Percentiles rank a stretch among this genome's conserved stretches.
Evolutionary conservation across 1,140 invertebrate species (phyloP).

Genomic region (Psilanteris sp.): DNA sequence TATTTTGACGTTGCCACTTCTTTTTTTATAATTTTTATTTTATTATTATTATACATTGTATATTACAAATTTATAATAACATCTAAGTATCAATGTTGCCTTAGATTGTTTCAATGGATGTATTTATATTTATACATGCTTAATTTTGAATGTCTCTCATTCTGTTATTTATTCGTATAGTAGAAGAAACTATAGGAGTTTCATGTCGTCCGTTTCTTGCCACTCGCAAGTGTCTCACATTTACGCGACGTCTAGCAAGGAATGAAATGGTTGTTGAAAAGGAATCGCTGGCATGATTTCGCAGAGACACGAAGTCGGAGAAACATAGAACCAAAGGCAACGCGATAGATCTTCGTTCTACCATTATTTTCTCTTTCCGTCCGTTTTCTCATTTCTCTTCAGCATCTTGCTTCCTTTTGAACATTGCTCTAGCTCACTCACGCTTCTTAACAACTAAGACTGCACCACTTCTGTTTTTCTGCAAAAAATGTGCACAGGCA

Average conservation of each 20-base stretch:
- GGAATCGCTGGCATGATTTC: slow-evolving; percentile 37
- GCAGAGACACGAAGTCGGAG: slow-evolving; percentile 41
- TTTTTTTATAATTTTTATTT: too few species aligned
- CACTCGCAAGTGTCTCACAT: slow-evolving; percentile 34
- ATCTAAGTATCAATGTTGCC: too few species aligned
- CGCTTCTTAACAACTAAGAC: neutral
- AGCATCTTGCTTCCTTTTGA: slow-evolving; percentile 12
- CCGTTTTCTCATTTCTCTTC: slow-evolving; percentile 40
- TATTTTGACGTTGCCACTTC: too few species aligned
- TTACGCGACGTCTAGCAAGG: slow-evolving; percentile 36
- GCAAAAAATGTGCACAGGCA: slow-evolving; percentile 45
- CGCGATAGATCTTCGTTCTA: slow-evolving; percentile 51
- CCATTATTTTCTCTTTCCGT: slow-evolving; percentile 54
- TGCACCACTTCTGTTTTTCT: slow-evolving; percentile 18
- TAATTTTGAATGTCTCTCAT: slow-evolving; percentile 10
- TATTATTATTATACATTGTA: too few species aligned
- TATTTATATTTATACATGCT: slow-evolving; percentile 26
- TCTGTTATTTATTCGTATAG: slow-evolving; percentile 25
- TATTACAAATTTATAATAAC: too few species aligned
- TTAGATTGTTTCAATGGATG: too few species aligned
- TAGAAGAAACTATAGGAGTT: slow-evolving; percentile 41
- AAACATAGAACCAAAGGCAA: slow-evolving; percentile 39
- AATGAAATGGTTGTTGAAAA: slow-evolving; percentile 53
- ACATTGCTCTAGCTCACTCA: neutral
- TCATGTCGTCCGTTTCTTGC: slow-evolving; percentile 43